Conservation (phyloP, 2,888 invertebrate species). For the Aspidapion aeneum region DNA sequence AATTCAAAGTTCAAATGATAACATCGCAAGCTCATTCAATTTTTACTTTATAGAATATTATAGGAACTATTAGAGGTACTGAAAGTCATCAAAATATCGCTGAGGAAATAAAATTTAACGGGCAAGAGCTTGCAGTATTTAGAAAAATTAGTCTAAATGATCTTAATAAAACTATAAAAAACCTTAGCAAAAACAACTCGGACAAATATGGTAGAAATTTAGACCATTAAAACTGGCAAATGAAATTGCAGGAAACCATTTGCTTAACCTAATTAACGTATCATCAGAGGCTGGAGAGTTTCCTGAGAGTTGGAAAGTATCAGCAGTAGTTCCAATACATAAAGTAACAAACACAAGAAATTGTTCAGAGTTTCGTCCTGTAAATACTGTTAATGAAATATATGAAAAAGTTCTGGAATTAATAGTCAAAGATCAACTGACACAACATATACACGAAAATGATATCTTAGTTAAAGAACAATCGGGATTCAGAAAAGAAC, state of each 20-base stretch:
- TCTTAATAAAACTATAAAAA: background rate
- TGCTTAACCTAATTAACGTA: background rate
- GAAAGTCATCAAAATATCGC: too few species aligned
- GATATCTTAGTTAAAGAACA: background rate
- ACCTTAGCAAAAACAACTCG: background rate
- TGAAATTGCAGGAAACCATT: background rate
- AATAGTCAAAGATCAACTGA: background rate
- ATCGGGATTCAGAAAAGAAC: background rate
- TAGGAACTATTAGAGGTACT: too few species aligned
- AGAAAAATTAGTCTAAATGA: background rate
- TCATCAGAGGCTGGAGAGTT: background rate
- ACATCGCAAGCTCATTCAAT: too few species aligned
- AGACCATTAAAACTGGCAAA: background rate
- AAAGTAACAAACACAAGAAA: background rate
- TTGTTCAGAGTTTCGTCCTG: background rate
- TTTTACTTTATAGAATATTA: too few species aligned
- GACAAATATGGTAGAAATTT: background rate
- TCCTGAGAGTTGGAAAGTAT: background rate
- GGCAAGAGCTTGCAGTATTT: background rate
- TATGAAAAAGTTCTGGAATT: too few species aligned
- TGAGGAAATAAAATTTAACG: too few species aligned
- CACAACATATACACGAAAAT: background rate
- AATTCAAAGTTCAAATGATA: too few species aligned
- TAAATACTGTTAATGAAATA: background rate
- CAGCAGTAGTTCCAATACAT: background rate